Evolutionary conservation across 2,888 invertebrate genomes (phyloP), one percentile per base, ranked within the genome.

Genomic region (Protonemura montana): DNA sequence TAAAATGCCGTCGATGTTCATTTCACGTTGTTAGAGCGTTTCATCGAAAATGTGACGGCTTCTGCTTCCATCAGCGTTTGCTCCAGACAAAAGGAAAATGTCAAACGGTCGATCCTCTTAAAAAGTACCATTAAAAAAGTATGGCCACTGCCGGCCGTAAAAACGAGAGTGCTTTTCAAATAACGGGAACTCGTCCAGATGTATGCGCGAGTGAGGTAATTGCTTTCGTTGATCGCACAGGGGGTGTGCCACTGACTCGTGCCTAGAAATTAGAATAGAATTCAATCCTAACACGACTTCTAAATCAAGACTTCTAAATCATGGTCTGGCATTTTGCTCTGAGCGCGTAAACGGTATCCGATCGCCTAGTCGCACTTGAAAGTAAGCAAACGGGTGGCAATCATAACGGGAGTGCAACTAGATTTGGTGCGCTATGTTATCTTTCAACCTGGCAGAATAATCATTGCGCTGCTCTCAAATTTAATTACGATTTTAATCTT

Each of bases 71-170:
- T 59, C 59, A 21, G 6, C 3, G 13, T 2, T 21, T 59, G 59
- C 3, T 2, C 59, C 13, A 21, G 59, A 59, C 59, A 59, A 59
- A 59, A 59, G 21, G 59, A 59, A 59, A 59, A 59, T 59, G 59
- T 59, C 59, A 59, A 59, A 7, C 59, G 59, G 59, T 59, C 59
- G 59, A 59, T 59, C 59, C 59, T 59, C 59, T 59, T 59, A 59
- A 59, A 59, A 59, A 2, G 35, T 21, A 10, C 59, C 59, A 59
- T 59, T 59, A 59, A 59, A 59, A 59, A 59, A 59, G 21, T 7
- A 59, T 13, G 21, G 6, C 16, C 1, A 59, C 5, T 10, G 35
- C 5, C 35, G 35, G 59, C 59, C 59, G 59, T 59, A 59, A 59
- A 59, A 59, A 7, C 21, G 59, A 59, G 59, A 59, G 59, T 59